Base-by-base conservation (phyloP, 2,888 invertebrate species). In the Tetramorium bicarinatum region DNA sequence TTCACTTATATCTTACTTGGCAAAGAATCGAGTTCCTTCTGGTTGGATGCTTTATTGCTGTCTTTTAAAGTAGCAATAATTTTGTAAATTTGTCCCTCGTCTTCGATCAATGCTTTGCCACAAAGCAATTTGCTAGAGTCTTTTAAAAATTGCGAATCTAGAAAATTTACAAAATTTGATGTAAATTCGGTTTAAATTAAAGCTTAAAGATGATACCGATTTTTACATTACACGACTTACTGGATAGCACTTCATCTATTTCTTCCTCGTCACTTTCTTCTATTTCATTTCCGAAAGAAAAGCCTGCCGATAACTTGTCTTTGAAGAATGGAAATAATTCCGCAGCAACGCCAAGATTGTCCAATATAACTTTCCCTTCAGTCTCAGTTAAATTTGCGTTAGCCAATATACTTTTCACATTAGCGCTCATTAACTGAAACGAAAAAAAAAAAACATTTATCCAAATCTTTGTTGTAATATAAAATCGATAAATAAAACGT, bases 61-160 rank as follows among this genome's bases (percentile, higher is more conserved):
- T 96, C 96, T 64, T 95, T 91, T 0, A 95, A 92, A 61, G 94
- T 94, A 0, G 95, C 92, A 25, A 96, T 95, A 56, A 95, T 93
- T 85, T 94, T 95, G 91, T 95, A 95, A 84, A 96, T 93, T 15
- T 95, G 93, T 75, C 95, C 95, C 21, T 94, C 90, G 44, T 93
- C 93, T 0, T 95, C 87, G 1, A 92, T 89, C 92, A 97, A 95
- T 0, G 96, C 95, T 87, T 95, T 95, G 0, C 97, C 97, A 84
- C 97, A 97, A 41, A 97, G 85, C 94, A 97, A 94, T 79, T 95
- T 95, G 13, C 97, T 97, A 0, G 96, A 95, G 67, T 96, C 95
- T 0, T 95, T 94, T 81, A 97, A 94, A 90, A 96, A 96, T 15
- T 95, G 93, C 0, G 95, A 88, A 18, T 95, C 96, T 96, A 91